Evolutionary conservation across 2,797 vertebrate genomes (phyloP).

Genomic region (Tadarida brasiliensis): DNA sequence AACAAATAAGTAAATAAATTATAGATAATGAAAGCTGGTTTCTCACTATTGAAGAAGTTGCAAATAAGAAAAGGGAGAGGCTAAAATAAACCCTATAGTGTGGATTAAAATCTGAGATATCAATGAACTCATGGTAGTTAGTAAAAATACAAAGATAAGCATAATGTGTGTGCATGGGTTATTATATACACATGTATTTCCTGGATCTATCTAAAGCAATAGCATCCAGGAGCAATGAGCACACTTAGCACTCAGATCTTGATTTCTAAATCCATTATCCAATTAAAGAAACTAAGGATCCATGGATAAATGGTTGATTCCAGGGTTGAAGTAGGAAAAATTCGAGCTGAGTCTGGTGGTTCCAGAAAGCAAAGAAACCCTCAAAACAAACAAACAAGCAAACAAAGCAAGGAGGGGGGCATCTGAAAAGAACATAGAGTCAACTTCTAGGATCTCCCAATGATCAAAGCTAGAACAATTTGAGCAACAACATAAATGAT

Average conservation of each 20-base stretch:
- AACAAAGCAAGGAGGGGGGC: not conserved
- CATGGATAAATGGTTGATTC: not conserved
- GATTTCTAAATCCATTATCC: not conserved
- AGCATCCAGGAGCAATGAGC: not conserved
- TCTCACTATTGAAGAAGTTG: not conserved
- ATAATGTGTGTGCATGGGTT: not conserved
- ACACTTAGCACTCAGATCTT: not conserved
- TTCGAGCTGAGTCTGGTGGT: not conserved
- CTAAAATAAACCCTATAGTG: not conserved
- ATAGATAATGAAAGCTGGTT: not conserved
- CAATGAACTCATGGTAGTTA: not conserved
- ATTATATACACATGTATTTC: not conserved
- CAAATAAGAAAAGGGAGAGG: not conserved
- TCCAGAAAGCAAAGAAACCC: not conserved
- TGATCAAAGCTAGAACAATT: not conserved
- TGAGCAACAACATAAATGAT: not conserved
- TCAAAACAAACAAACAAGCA: not conserved
- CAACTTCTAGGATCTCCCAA: not conserved
- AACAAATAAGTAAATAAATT: not conserved
- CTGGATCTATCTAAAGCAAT: not conserved
- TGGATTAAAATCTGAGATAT: not conserved
- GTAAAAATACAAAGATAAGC: not conserved
- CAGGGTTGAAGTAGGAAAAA: not conserved
- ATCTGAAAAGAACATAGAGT: not conserved
- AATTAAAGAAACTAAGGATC: not conserved